Percentiles rank a stretch among this genome's conserved stretches.
phyloP scores from a whole-genome alignment of 2,888 invertebrate genomes.

The Apoda limacodes region DNA sequence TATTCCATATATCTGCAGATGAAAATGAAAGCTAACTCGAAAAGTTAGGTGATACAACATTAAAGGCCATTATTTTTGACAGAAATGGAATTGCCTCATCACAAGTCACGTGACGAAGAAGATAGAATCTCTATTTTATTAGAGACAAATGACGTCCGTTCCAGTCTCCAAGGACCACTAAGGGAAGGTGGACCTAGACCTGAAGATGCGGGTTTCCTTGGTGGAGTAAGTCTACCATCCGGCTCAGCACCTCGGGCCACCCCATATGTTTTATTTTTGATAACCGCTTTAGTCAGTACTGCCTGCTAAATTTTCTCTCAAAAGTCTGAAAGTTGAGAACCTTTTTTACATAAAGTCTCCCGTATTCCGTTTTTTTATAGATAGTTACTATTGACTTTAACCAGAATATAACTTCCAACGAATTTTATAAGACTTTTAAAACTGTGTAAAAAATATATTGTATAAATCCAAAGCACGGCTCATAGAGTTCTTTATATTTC shows the following conservation, averaged over 20 bases:
- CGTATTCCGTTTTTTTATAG: not conserved
- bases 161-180: conserved; percentile 74
- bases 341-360: conserved; percentile 6
- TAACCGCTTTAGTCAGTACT: conserved; percentile 41
- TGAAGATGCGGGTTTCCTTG: conserved; percentile 56
- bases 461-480: too few relatives aligned
- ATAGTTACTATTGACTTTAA: conserved; percentile 1
- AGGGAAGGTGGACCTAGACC: conserved; percentile 69
- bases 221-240: conserved; percentile 39
- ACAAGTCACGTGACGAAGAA: conserved; percentile 61
- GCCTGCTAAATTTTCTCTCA: conserved; percentile 47
- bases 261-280: conserved; percentile 43
- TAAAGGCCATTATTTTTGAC: too few relatives aligned
- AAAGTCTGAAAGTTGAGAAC: conserved; percentile 38
- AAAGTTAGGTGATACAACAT: too few relatives aligned
- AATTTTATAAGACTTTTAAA: too few relatives aligned
- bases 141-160: conserved; percentile 67
- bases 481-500: too few relatives aligned
- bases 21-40: too few relatives aligned
- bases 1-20: too few relatives aligned
- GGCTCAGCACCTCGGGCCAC: conserved; percentile 27
- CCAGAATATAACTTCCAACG: too few relatives aligned
- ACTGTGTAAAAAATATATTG: too few relatives aligned
- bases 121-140: conserved; percentile 45
- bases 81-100: conserved; percentile 74